Evolutionary conservation across 2,888 invertebrate species (phyloP), one percentile per base, ranked within the genome.

Genomic region (Amblyteles armatorius): DNA sequence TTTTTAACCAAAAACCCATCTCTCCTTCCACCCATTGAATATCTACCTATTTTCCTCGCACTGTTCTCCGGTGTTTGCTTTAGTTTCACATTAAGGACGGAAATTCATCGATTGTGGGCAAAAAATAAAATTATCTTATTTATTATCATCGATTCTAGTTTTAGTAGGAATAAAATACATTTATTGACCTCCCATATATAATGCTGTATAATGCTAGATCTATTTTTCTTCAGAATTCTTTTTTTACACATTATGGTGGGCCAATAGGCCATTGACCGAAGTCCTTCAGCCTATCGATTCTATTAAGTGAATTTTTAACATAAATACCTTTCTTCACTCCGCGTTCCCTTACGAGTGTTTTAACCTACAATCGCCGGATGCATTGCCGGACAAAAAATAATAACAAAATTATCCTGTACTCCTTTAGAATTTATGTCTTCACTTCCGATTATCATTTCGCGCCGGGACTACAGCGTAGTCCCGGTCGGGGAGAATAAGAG

Each of bases 361-460:
- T 6, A 44, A 48, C 11, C 33, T 2, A 48, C 40, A 48, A 48
- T 60, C 22, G 11, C 2, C n/a, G 13, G 48, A 60, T 26, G 13
- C 40, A 73, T 63, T 63, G 60, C n/a, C 11, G 11, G 44, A 26
- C 19, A 16, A 44, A 57, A 67, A 57, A 57, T 7, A 57, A 78
- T 48, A 69, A 52, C 52, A 52, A 74, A 74, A 57, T 74, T 79
- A 74, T 69, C 69, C 19, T 63, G 36, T 16, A 6, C 67, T 52
- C 48, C 73, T 79, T 73, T 69, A 79, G 16, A 48, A 83, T 69
- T 79, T 69, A 79, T 73, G 83, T 68, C 52, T 72, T 71, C 40
- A 79, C 80, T 84, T 77, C 68, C 80, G 80, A 84, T 84, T 77
- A 80, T 84, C 80, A 48, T 68, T 77, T 19, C 1, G 7, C 67